Base-by-base conservation (phyloP, 2,113 vertebrate species). In the Forbesichthys papilliferus region DNA sequence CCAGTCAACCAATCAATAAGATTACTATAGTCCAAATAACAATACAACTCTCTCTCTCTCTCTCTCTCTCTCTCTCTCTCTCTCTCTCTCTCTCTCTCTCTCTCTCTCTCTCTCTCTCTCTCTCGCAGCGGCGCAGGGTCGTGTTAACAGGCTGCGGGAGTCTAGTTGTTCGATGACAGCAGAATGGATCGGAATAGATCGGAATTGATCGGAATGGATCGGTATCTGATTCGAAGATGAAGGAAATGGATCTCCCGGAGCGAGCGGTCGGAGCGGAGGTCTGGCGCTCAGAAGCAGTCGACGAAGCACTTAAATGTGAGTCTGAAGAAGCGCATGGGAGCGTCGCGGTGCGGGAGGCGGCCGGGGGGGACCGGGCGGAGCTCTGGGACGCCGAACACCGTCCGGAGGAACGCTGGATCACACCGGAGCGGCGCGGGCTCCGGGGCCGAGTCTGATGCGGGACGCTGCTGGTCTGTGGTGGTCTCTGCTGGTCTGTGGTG, bases 241-340 rank as follows among this genome's bases (percentile, higher is more conserved):
- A 75, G 61, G 68, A 75, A 61, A 71, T 69, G 48, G 80, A 69
- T 74, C 64, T 54, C 73, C 90, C 75, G 16, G 69, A 55, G 0
- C 1, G 1, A 61, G 53, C 51, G 55, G 0, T 75, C 80, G 86
- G 36, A 42, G 36, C 36, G 36, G 36, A 42, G 36, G 36, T 42
- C 36, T 42, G 4, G 87, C 74, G 89, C 86, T 94, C 93, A 95
- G 86, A 95, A 95, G 88, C 93, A 93, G 89, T 95, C 94, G 83
- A 95, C 93, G 88, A 95, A 95, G 87, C 93, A 94, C 93, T 94
- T 95, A 86, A 95, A 94, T 89, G 93, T 93, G 80, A 94, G 93
- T 93, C 93, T 94, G 91, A 95, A 95, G 93, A 94, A 95, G 92
- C 93, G 92, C 94, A 95, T 94, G 88, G 73, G 85, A 81, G 71